Base-by-base conservation (phyloP, 1,140 invertebrate genomes). In the Nasonia vitripennis region DNA sequence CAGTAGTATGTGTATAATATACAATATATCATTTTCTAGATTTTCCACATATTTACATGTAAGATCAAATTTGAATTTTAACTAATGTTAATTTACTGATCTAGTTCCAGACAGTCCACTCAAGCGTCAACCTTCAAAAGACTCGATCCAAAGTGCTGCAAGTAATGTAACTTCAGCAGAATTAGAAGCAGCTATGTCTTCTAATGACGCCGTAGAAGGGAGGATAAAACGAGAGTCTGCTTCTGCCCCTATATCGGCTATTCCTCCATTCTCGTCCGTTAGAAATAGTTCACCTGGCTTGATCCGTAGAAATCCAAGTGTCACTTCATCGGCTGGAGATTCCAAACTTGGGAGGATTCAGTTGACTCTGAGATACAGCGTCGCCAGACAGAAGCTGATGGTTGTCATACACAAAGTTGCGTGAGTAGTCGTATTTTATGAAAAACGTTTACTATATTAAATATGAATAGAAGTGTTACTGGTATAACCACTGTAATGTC, bases 401-500 rank as follows among this genome's bases (percentile, higher is more conserved):
- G 94, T 98, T 73, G 96, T 97, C 27, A 95, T 99, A 1, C 97
- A 98, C 91, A 98, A 97, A 95, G 96, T 98, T 87, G 95, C 95
- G 97, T 98, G 95, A 96, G 96, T 86, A 48, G 67, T 51, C 17
- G 0, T 45, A 77, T 37, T 68, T 80, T 80, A 73, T 48, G 12
- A 23, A 62, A 86, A 74, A 80, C 77, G n/a, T 70, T 85, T 88
- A 4, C n/a, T 23, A 20, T 70, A 31, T 11, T 31, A 31, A 79
- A 27, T n/a, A n/a, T n/a, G 3, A 34, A 2, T 31, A 34, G 27
- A 71, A 71, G 10, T 71, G 12, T 71, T 71, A 71, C 1, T 31
- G 12, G 23, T 78, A 31, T 14, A 48, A 48, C 5, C 17, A 81
- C 2, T 0, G 4, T 78, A 2, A 62, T 37, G 37, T 37, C 51